Base-by-base conservation (phyloP, 2,888 invertebrate species). In the Sipha maydis region DNA sequence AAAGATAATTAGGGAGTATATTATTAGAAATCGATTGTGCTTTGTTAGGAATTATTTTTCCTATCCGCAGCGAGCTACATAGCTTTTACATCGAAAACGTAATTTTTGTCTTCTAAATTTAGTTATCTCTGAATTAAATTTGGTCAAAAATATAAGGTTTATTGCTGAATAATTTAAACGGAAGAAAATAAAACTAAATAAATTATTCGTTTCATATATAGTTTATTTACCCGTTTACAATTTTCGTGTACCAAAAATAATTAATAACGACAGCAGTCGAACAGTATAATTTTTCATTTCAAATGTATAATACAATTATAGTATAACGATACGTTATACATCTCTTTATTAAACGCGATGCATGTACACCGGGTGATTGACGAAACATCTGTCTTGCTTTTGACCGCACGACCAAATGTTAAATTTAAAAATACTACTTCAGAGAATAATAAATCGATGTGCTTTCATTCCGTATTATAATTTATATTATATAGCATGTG, bases 351-450 rank as follows among this genome's bases (percentile, higher is more conserved):
- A 69, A 76, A 84, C 61, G 76, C 67, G 41, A 31, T 5, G 8
- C 5, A 38, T 25, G 25, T 28, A 67, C 78, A 69, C 77, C 78
- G 85, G 85, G 85, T 31, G 48, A 78, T 85, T 25, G 77, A 78
- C 69, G 78, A 85, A 85, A 85, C 85, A 73, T 80, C 79, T 79
- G 86, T 86, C 86, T 73, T 80, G 21, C 56, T 79, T 79, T 86
- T 73, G 78, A 79, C 78, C 78, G 31, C 79, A 38, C 79, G 71
- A 73, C 86, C 86, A 80, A 86, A 86, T 86, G 86, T 86, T 73
- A 73, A 86, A 80, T 73, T 79, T 79, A 86, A 79, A 79, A 80
- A 79, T 86, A 73, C 79, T 54, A 69, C 77, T 17, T 48, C 83
- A 17, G 8, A 34, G 48, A 78, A 85, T 69, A 54, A 85, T 78